Base-by-base conservation (phyloP, 1,140 invertebrate genomes). In the Venturia canescens region DNA sequence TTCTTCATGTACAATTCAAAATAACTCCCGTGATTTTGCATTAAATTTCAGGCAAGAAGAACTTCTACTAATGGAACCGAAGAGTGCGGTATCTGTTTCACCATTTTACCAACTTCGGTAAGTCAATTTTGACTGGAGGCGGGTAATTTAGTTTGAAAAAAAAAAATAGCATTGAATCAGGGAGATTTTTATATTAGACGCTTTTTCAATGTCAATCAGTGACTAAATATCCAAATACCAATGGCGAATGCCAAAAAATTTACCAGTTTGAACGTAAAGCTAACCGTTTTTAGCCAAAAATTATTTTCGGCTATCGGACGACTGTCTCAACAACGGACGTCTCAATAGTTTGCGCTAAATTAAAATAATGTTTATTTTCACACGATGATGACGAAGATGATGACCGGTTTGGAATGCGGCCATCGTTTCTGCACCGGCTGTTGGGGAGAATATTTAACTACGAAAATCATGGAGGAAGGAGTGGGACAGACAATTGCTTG, bases 391-490 rank as follows among this genome's bases (percentile, higher is more conserved):
- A 15, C 21, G 2, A 27, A 99, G 97, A 95, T 97, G 92, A 98
- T 99, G 97, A 98, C 98, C 79, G 98, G 98, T 11, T 92, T 99
- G 80, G 97, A 98, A 91, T 99, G 98, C 93, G 98, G 98, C 60
- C 98, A 99, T 93, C 94, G 96, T 71, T 99, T 99, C 92, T 99
- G 98, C 92, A 95, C 95, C 72, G 94, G 94, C 77, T 99, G 98
- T 90, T 99, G 98, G 98, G 95, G 95, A 85, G 97, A 98, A 93
- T 99, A 99, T 95, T 93, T 99, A 82, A 99, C 98, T 60, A 98
- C 98, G 60, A 99, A 99, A 94, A 99, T 99, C 83, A 97, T 99
- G 94, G 97, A 98, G 91, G 98, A 99, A 93, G 98, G 98, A 80
- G 96, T 98, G 84, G 97, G 97, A 70, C 97, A 99, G 93, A 98